phyloP scores from a whole-genome alignment of 2,113 vertebrate genomes.

The Nycticebus coucang region DNA sequence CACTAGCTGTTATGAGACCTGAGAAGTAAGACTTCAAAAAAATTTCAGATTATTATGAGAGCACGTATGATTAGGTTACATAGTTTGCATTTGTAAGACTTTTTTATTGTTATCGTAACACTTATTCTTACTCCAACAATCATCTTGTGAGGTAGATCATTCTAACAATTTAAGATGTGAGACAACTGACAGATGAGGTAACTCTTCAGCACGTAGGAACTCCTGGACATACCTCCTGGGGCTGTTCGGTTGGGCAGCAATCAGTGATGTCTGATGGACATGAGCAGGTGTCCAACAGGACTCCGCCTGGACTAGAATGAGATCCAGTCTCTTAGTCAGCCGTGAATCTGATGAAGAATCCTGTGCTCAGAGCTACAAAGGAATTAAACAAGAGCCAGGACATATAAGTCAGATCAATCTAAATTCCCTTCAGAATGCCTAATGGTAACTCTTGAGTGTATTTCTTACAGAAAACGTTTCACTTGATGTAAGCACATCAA shows the following conservation, averaged over 20 bases:
- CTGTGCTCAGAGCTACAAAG: neutral
- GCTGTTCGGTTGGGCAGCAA: neutral
- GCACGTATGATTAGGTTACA: too few relatives aligned
- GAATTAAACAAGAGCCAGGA: neutral
- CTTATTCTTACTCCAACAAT: neutral
- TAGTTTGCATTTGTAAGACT: too few relatives aligned
- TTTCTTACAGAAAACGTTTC: neutral
- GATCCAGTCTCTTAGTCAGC: neutral
- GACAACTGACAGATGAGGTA: neutral
- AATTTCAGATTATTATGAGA: too few relatives aligned
- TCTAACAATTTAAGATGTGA: slow-evolving; percentile 19
- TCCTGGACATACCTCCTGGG: neutral
- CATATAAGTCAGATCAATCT: neutral
- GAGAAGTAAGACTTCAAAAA: neutral
- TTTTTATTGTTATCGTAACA: neutral
- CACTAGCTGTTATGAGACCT: neutral
- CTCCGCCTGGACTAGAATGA: neutral
- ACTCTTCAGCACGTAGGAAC: neutral
- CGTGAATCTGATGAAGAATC: neutral
- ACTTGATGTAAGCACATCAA: too few relatives aligned
- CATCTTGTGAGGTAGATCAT: neutral
- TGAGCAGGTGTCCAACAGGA: neutral
- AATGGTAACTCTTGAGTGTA: neutral
- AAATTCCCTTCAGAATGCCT: neutral
- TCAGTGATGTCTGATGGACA: neutral